Evolutionary conservation across 2,888 invertebrate genomes (phyloP).

Genomic region (Spisula solida): DNA sequence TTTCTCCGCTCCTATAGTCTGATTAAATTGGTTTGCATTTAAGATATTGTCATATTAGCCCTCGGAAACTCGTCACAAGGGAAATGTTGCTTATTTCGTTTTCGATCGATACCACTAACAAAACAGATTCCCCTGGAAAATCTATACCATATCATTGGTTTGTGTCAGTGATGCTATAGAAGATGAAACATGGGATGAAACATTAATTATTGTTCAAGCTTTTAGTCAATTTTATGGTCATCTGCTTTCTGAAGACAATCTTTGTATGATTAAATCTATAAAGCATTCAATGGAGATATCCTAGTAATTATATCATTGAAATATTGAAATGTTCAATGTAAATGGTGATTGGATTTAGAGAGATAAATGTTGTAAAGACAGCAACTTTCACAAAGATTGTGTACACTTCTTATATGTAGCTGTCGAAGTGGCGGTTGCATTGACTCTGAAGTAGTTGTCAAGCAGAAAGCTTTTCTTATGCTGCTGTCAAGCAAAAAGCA

Average conservation of each 20-base stretch:
- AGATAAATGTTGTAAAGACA: no score
- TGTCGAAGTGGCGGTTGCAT: no score
- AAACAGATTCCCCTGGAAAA: constrained; percentile 71
- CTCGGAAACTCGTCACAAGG: constrained; percentile 68
- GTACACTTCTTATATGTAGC: no score
- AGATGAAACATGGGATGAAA: constrained; percentile 52
- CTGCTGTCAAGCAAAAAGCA: no score
- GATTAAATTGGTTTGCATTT: constrained; percentile 73
- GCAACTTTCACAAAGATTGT: no score
- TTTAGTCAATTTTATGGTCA: constrained; percentile 64
- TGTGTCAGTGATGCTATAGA: constrained; percentile 51
- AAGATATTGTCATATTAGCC: constrained; percentile 74
- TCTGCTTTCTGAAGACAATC: constrained; percentile 35
- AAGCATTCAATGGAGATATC: not conserved
- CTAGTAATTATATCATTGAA: constrained; percentile 34
- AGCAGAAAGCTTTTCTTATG: no score
- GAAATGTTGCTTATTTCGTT: constrained; percentile 70
- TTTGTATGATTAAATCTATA: constrained; percentile 33
- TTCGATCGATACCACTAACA: constrained; percentile 72
- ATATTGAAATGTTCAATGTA: constrained; percentile 20
- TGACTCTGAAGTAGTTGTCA: no score
- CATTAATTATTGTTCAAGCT: constrained; percentile 69
- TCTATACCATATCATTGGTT: constrained; percentile 63
- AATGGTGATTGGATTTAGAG: not conserved
- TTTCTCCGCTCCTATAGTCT: constrained; percentile 57